These are phyloP conservation scores for Tragulus kanchil DNA, from an alignment of 2,113 vertebrate genomes.

Conservation along the genomic window DNA sequence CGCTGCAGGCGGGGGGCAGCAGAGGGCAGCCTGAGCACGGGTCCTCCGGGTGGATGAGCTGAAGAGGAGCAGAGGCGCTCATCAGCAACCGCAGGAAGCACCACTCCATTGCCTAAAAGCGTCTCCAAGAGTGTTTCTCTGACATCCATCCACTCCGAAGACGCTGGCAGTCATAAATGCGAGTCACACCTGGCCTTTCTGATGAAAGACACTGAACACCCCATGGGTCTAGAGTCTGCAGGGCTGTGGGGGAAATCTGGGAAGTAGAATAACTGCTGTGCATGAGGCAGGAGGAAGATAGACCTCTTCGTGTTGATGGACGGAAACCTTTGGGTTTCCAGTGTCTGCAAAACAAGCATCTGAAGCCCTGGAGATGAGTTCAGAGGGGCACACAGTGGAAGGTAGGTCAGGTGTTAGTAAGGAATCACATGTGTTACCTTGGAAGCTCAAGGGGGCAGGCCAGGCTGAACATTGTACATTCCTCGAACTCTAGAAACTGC, in stretches of 20 bases:
- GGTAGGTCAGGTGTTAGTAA: background rate
- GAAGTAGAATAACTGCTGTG: background rate
- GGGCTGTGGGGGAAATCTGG: slow-evolving; percentile 4
- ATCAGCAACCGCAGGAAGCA: background rate
- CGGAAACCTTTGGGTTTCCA: slow-evolving; percentile 4
- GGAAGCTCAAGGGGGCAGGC: background rate
- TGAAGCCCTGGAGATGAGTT: background rate
- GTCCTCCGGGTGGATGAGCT: background rate
- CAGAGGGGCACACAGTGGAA: slow-evolving; percentile 19
- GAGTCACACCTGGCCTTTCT: slow-evolving; percentile 56
- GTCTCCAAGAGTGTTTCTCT: slow-evolving; percentile 38
- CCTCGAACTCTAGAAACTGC: background rate
- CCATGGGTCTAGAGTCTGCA: background rate
- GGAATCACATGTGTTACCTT: background rate
- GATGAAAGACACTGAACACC: slow-evolving; percentile 56
- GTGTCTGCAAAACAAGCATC: background rate
- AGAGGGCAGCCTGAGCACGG: background rate
- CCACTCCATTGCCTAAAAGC: background rate
- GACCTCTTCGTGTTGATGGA: background rate
- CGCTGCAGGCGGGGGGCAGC: background rate
- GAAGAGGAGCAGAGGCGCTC: background rate
- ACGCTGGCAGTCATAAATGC: slow-evolving; percentile 60
- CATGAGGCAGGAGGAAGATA: background rate
- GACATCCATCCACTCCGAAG: slow-evolving; percentile 51
- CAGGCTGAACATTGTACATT: background rate